Percentiles rank a stretch among this genome's conserved stretches.
Conservation (phyloP, 2,113 vertebrate species). For the Ciconia stormi region DNA sequence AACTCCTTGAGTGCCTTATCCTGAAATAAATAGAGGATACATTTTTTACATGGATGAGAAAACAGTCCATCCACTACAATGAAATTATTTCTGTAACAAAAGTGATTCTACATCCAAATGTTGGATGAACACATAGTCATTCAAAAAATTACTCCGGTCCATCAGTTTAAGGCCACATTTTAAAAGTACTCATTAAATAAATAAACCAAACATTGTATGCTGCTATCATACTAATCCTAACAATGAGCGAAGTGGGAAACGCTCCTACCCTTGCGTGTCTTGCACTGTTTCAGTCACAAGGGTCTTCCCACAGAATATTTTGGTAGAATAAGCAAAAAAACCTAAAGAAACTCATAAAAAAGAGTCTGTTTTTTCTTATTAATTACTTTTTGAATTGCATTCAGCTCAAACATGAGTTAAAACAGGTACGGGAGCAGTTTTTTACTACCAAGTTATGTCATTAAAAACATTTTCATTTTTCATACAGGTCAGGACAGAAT, state of each 20-base stretch:
- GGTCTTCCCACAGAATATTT: background rate
- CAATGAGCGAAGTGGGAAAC: background rate
- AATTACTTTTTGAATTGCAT: background rate
- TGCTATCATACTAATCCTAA: background rate
- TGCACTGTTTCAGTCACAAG: background rate
- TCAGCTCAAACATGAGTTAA: background rate
- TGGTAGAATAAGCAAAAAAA: background rate
- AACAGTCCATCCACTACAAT: background rate
- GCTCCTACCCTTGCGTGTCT: background rate
- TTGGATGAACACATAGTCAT: background rate
- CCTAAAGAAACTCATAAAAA: background rate
- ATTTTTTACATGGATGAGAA: background rate
- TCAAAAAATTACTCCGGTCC: background rate
- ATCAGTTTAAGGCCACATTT: background rate
- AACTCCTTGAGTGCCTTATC: conserved; percentile 45
- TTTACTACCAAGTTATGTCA: background rate
- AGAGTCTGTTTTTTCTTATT: background rate
- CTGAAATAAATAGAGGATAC: background rate
- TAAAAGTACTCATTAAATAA: background rate
- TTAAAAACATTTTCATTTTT: background rate
- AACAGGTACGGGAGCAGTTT: background rate
- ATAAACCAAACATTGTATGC: background rate
- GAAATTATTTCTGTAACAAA: background rate
- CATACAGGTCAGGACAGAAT: background rate
- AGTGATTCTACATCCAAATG: background rate